Evolutionary conservation across 2,888 invertebrate genomes (phyloP).

Genomic region (Zeuzera pyrina): DNA sequence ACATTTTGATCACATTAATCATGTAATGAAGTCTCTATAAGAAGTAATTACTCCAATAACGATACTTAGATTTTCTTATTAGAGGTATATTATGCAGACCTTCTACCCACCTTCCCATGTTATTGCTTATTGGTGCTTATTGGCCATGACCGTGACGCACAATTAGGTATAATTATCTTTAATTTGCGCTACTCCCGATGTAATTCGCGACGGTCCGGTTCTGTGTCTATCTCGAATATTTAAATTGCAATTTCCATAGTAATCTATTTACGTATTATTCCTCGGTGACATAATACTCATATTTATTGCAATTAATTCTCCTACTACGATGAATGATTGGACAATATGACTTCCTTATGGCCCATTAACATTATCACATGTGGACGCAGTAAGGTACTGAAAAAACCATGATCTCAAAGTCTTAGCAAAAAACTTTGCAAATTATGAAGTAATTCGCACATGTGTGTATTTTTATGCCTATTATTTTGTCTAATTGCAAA

Average conservation of each 20-base stretch:
- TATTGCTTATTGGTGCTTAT: constrained; percentile 69
- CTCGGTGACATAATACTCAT: no score
- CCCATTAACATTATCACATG: not conserved
- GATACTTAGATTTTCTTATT: no score
- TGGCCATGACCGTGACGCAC: constrained; percentile 69
- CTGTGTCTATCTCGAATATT: no score
- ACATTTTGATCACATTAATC: no score
- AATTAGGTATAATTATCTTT: constrained; percentile 69
- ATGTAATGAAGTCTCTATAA: no score
- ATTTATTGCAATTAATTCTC: no score
- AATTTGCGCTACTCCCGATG: constrained; percentile 63
- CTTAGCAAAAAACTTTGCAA: constrained; percentile 33
- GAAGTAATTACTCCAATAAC: no score
- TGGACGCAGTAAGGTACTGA: constrained; percentile 10
- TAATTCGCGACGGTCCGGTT: constrained; percentile 48
- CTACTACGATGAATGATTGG: no score
- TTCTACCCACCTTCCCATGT: constrained; percentile 52
- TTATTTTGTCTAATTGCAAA: constrained; percentile 63
- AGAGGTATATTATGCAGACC: constrained; percentile 36
- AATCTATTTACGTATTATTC: no score
- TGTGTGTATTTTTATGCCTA: constrained; percentile 34
- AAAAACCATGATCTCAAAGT: constrained; percentile 43
- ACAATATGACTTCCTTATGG: no score
- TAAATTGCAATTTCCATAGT: no score
- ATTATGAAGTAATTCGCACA: constrained; percentile 32